A percentile compares a stretch with the other conserved stretches of the same genome.
Conservation (phyloP, 2,797 vertebrate species). For the Thamnophis elegans region DNA sequence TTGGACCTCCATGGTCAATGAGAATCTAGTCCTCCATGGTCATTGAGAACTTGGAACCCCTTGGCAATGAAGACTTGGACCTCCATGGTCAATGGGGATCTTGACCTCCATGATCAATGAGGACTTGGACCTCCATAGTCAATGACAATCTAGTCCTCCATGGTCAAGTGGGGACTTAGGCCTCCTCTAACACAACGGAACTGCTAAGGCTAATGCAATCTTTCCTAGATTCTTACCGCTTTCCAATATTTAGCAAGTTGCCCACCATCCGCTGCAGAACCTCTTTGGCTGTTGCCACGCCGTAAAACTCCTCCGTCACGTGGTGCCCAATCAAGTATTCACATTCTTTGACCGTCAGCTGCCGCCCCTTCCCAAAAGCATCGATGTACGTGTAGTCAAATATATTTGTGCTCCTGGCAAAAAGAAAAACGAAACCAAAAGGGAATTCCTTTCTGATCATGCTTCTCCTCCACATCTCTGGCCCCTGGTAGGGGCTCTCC, state of each 20-base stretch:
- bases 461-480: not conserved
- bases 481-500: not conserved
- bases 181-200: not conserved
- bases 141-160: not conserved
- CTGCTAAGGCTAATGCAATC: not conserved
- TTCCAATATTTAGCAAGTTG: slow-evolving; percentile 94
- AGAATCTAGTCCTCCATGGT: not conserved
- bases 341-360: slow-evolving; percentile 92
- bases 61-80: too few species aligned
- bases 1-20: not conserved
- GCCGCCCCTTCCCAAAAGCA: slow-evolving; percentile 93
- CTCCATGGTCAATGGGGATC: too few species aligned
- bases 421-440: not conserved
- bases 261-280: slow-evolving; percentile 97
- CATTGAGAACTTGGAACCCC: too few species aligned
- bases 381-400: slow-evolving; percentile 95
- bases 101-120: not conserved
- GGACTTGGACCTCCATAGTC: too few species aligned
- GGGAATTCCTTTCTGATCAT: not conserved
- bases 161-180: not conserved
- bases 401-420: slow-evolving; percentile 83
- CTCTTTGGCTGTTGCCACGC: slow-evolving; percentile 89
- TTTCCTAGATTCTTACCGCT: slow-evolving; percentile 72
- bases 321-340: slow-evolving; percentile 95
- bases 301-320: slow-evolving; percentile 92